Evolutionary conservation across 2,888 invertebrate species (phyloP).

Genomic region (Ceriagrion tenellum): DNA sequence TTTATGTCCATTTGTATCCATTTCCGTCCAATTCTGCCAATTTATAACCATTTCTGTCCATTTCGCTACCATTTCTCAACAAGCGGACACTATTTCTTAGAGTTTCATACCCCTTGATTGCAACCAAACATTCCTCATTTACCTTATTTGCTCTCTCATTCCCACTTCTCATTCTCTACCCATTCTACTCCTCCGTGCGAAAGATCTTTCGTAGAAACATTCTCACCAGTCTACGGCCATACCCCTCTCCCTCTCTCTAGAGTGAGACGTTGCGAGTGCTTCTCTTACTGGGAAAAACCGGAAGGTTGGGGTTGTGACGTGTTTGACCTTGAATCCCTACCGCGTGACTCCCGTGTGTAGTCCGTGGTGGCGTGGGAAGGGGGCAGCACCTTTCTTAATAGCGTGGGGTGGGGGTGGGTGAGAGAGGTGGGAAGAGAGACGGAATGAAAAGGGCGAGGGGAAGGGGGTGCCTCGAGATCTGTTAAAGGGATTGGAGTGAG

Average conservation of each 20-base stretch:
- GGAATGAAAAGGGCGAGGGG: not conserved
- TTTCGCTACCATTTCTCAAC: no score
- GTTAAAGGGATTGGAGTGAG: no score
- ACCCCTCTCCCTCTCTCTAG: not conserved
- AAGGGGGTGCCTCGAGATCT: not conserved
- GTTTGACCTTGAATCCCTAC: conserved; percentile 14
- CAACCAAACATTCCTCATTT: no score
- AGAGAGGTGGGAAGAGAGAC: not conserved
- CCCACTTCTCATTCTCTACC: no score
- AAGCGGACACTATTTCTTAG: no score
- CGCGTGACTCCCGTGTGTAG: conserved; percentile 24
- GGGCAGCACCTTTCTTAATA: not conserved
- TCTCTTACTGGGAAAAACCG: conserved; percentile 5
- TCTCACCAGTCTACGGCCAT: not conserved
- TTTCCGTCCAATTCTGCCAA: no score
- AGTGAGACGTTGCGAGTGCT: not conserved
- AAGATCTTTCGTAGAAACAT: no score
- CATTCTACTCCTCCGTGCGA: no score
- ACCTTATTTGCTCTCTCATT: no score
- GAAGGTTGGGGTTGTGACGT: conserved; percentile 40
- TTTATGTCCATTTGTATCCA: no score
- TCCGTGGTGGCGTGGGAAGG: not conserved
- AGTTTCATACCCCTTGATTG: no score
- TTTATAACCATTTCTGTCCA: no score
- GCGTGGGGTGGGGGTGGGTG: not conserved